Conservation (phyloP, 2,888 invertebrate species). For the Ophonus ardosiacus region DNA sequence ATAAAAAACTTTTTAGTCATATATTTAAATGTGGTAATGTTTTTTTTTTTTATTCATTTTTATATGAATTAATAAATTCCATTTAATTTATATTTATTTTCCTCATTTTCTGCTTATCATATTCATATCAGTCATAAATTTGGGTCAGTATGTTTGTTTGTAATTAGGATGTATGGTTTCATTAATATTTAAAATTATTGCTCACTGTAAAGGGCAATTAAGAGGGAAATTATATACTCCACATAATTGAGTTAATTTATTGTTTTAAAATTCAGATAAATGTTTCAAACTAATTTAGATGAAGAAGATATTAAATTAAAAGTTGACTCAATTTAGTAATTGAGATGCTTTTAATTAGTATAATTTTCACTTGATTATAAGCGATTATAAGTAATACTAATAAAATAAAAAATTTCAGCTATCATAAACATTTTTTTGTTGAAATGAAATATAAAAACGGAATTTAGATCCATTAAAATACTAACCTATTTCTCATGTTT, state of each 20-base stretch:
- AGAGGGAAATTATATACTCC: background rate
- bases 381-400: too few relatives aligned
- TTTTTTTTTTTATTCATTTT: too few relatives aligned
- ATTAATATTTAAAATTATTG: background rate
- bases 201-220: background rate
- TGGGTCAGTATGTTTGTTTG: background rate
- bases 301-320: background rate
- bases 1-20: too few relatives aligned
- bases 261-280: background rate
- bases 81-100: background rate
- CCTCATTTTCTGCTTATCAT: background rate
- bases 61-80: background rate
- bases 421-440: too few relatives aligned
- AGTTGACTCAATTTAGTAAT: background rate
- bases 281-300: background rate
- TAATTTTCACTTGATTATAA: background rate
- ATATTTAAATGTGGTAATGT: too few relatives aligned
- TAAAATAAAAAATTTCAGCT: background rate
- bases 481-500: background rate
- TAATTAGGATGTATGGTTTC: background rate
- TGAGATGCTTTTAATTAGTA: background rate
- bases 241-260: background rate
- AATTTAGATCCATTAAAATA: too few relatives aligned
- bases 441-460: too few relatives aligned
- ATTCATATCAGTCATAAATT: background rate